phyloP scores from a whole-genome alignment of 2,797 vertebrate genomes.

The Botia almorhae region DNA sequence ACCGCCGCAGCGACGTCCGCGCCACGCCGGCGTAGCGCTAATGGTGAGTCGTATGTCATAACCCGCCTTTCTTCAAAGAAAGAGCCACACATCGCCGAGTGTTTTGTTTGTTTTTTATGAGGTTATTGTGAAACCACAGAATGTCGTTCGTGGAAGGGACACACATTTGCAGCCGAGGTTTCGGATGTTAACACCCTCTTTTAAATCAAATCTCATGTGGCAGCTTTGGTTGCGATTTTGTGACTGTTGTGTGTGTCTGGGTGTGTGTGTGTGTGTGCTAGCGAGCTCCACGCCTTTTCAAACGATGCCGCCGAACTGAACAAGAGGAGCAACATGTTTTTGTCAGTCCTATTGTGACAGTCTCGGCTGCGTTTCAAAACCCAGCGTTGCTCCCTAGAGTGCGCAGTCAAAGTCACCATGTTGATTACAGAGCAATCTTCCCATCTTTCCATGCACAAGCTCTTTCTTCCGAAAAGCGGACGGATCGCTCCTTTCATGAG shows the following conservation, averaged over 20 bases:
- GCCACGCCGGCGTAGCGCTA: conserved; percentile 36
- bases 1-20: conserved; percentile 38
- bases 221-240: conserved; percentile 61
- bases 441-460: conserved; percentile 77
- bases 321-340: conserved; percentile 64
- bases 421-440: conserved; percentile 80
- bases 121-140: conserved; percentile 35
- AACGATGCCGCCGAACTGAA: conserved; percentile 72
- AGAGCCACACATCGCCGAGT: neutral
- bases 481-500: conserved; percentile 70
- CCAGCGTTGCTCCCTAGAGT: conserved; percentile 74
- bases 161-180: conserved; percentile 30
- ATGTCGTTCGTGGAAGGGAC: conserved; percentile 42
- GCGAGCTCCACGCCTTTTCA: conserved; percentile 61
- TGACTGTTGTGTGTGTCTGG: conserved; percentile 38
- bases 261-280: neutral
- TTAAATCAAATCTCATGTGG: conserved; percentile 73
- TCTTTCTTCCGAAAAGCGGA: conserved; percentile 70
- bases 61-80: neutral
- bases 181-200: conserved; percentile 51
- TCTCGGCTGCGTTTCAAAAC: conserved; percentile 68
- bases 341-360: conserved; percentile 67
- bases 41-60: conserved; percentile 59
- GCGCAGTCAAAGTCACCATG: conserved; percentile 72
- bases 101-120: conserved; percentile 8